Percentiles rank a stretch among this genome's conserved stretches.
These are phyloP conservation scores for Phylloscopus collybita DNA, from an alignment of 2,797 vertebrate species.

Conservation along the genomic window DNA sequence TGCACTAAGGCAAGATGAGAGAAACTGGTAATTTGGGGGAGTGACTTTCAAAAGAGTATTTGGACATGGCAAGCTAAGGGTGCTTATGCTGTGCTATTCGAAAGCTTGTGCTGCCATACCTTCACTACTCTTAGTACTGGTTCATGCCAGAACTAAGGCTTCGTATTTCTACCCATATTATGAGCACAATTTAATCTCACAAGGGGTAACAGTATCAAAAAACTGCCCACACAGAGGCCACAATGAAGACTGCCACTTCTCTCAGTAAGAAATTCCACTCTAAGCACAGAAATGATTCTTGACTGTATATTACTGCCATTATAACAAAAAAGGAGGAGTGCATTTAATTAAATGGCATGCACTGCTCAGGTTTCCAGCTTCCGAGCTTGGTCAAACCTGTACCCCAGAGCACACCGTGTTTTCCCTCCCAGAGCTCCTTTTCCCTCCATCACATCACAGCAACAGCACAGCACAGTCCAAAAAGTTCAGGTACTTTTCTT, in stretches of 20 bases:
- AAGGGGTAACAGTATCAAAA: neutral
- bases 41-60: neutral
- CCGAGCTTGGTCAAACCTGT: neutral
- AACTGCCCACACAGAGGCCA: neutral
- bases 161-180: neutral
- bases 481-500: neutral
- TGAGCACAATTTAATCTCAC: neutral
- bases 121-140: neutral
- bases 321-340: neutral
- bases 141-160: neutral
- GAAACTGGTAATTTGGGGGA: neutral
- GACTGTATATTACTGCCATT: neutral
- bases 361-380: neutral
- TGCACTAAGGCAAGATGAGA: neutral
- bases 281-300: neutral
- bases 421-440: neutral
- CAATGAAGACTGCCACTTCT: neutral
- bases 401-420: accelerated
- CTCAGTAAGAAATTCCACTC: neutral
- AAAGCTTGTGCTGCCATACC: neutral
- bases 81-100: neutral
- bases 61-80: neutral
- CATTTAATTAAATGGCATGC: neutral
- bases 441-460: neutral
- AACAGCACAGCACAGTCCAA: neutral